phyloP scores from a whole-genome alignment of 2,888 invertebrate genomes.

The Buathra laborator region DNA sequence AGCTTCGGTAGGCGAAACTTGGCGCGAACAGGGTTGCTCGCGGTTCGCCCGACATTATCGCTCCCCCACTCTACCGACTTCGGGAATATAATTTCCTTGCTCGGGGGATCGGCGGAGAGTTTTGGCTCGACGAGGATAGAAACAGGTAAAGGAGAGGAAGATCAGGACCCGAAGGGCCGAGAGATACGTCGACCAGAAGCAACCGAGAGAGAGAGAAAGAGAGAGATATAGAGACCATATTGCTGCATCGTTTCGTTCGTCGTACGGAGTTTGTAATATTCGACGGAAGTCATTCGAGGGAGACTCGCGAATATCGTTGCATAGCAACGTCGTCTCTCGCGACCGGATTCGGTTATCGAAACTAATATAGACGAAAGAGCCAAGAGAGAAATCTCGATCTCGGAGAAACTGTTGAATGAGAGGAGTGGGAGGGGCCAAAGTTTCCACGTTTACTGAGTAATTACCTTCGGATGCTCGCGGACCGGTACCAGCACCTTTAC shows the following conservation, averaged over 20 bases:
- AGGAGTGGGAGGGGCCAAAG: constrained; percentile 36
- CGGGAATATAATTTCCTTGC: constrained; percentile 63
- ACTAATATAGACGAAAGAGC: constrained; percentile 64
- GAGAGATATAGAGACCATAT: constrained; percentile 1
- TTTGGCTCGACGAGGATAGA: constrained; percentile 34
- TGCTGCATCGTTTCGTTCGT: constrained; percentile 22
- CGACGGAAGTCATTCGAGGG: constrained; percentile 62
- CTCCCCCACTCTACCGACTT: constrained; percentile 39
- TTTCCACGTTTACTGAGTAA: constrained; percentile 65
- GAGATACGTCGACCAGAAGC: constrained; percentile 26
- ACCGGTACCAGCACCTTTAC: constrained; percentile 91
- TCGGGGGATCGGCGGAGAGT: constrained; percentile 19
- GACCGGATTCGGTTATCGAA: constrained; percentile 62
- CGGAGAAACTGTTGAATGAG: not conserved
- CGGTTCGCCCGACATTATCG: constrained; percentile 61
- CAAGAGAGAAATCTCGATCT: constrained; percentile 1
- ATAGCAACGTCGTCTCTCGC: constrained; percentile 22
- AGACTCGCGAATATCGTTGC: constrained; percentile 28
- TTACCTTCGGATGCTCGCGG: constrained; percentile 91
- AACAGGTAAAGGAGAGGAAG: not conserved
- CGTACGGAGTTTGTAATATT: constrained; percentile 57
- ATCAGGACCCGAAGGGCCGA: constrained; percentile 35
- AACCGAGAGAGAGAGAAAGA: not conserved
- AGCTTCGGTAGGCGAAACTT: constrained; percentile 48
- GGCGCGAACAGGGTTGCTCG: constrained; percentile 33